phyloP scores from a whole-genome alignment of 2,113 vertebrate species.

The Microtus richardsoni region DNA sequence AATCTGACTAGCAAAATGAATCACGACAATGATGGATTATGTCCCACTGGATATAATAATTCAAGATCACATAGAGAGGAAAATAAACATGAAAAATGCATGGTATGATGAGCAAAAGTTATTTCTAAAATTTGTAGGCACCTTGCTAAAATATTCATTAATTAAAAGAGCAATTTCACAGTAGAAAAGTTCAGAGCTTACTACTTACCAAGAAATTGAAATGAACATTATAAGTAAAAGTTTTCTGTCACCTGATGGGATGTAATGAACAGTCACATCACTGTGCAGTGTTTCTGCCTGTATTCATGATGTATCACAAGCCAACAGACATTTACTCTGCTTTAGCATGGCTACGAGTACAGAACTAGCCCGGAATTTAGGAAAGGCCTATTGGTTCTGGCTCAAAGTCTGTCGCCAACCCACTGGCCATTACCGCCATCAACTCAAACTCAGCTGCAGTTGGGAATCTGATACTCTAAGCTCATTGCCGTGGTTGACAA shows the following conservation, averaged over 20 bases:
- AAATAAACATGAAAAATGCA: neutral
- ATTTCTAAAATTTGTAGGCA: constrained; percentile 15
- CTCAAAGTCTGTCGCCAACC: neutral
- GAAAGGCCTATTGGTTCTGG: neutral
- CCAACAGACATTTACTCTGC: neutral
- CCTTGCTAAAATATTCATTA: constrained; percentile 19
- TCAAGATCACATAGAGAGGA: constrained; percentile 6
- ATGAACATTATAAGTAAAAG: constrained; percentile 21
- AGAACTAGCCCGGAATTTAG: neutral
- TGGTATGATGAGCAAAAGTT: neutral
- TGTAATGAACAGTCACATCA: neutral
- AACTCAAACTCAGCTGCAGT: neutral
- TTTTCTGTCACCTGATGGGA: neutral
- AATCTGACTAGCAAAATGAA: constrained; percentile 52
- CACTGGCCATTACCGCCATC: neutral
- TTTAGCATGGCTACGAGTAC: neutral
- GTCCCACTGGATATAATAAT: neutral
- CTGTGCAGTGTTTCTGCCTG: neutral
- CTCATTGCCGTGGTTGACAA: neutral
- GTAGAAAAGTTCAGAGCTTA: neutral
- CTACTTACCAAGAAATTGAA: neutral
- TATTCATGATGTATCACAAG: neutral
- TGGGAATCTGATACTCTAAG: neutral
- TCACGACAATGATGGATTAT: constrained; percentile 9
- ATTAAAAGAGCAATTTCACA: constrained; percentile 10